Percentiles rank a stretch among this genome's conserved stretches.
Evolutionary conservation across 2,888 invertebrate genomes (phyloP).

Genomic region (Acronicta alni): DNA sequence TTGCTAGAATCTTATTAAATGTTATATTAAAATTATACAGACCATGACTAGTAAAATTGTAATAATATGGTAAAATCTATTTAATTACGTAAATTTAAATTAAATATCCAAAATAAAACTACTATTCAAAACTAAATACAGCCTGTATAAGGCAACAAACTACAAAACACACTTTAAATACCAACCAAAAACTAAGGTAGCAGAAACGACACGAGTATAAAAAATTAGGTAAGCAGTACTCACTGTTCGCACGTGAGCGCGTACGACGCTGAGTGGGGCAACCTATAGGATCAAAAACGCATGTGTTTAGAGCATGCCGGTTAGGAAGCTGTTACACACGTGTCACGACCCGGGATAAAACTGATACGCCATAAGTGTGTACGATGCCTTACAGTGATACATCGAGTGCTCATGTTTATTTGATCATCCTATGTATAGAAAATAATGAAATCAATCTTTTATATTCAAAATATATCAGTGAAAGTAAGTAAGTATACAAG

Average conservation of each 20-base stretch:
- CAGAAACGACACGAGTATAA: slow-evolving; percentile 61
- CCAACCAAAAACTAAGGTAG: slow-evolving; percentile 27
- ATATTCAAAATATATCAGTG: neutral
- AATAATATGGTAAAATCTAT: too few relatives aligned
- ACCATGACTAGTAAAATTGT: too few relatives aligned
- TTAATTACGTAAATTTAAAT: too few relatives aligned
- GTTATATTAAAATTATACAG: too few relatives aligned
- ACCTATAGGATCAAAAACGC: slow-evolving; percentile 88
- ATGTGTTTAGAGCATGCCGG: slow-evolving; percentile 87
- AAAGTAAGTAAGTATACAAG: neutral
- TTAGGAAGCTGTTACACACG: slow-evolving; percentile 84
- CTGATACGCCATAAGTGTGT: slow-evolving; percentile 43
- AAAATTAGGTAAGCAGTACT: slow-evolving; percentile 85
- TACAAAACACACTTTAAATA: neutral
- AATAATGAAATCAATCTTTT: neutral
- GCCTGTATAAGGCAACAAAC: neutral
- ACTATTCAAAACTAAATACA: neutral
- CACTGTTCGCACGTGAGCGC: slow-evolving; percentile 91
- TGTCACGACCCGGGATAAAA: slow-evolving; percentile 42
- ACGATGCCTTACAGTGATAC: slow-evolving; percentile 27
- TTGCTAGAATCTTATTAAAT: too few relatives aligned
- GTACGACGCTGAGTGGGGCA: slow-evolving; percentile 90
- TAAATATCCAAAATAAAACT: neutral
- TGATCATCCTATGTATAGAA: neutral
- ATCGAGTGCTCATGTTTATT: slow-evolving; percentile 23